Conservation (phyloP, 1,140 invertebrate species). For the Tetranychus cinnabarinus region DNA sequence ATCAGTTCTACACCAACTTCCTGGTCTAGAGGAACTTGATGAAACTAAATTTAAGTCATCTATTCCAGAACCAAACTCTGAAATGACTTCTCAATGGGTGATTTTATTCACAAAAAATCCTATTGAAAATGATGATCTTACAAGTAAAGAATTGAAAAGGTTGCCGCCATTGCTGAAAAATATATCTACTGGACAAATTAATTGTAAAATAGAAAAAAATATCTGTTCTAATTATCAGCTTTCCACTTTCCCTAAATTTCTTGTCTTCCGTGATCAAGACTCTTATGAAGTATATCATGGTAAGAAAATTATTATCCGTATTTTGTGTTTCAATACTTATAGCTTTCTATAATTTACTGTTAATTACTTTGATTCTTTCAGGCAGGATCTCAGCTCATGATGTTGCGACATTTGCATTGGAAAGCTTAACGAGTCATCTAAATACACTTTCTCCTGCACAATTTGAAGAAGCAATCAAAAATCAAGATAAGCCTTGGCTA, state of each 20-base stretch:
- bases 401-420: slow-evolving; percentile 38
- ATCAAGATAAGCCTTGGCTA: too few species aligned
- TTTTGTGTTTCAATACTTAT: background rate
- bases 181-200: slow-evolving; percentile 12
- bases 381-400: slow-evolving; percentile 35
- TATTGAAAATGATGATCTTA: slow-evolving; percentile 26
- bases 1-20: slow-evolving; percentile 29
- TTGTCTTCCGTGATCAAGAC: slow-evolving; percentile 39
- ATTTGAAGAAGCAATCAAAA: slow-evolving; percentile 17
- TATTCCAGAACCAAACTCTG: background rate
- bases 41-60: slow-evolving; percentile 13
- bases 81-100: slow-evolving; percentile 27
- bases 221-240: slow-evolving; percentile 29
- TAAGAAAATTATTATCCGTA: slow-evolving; percentile 11
- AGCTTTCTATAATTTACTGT: too few species aligned
- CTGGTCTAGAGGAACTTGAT: slow-evolving; percentile 24
- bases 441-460: slow-evolving; percentile 34
- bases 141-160: slow-evolving; percentile 23
- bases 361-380: slow-evolving; percentile 9
- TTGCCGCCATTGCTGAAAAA: slow-evolving; percentile 31
- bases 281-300: slow-evolving; percentile 45
- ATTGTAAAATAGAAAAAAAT: too few species aligned
- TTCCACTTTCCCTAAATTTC: slow-evolving; percentile 38
- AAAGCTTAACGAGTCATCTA: slow-evolving; percentile 34
- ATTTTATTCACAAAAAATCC: slow-evolving; percentile 36